phyloP scores from a whole-genome alignment of 2,797 vertebrate genomes.

The Anguilla pacifica region DNA sequence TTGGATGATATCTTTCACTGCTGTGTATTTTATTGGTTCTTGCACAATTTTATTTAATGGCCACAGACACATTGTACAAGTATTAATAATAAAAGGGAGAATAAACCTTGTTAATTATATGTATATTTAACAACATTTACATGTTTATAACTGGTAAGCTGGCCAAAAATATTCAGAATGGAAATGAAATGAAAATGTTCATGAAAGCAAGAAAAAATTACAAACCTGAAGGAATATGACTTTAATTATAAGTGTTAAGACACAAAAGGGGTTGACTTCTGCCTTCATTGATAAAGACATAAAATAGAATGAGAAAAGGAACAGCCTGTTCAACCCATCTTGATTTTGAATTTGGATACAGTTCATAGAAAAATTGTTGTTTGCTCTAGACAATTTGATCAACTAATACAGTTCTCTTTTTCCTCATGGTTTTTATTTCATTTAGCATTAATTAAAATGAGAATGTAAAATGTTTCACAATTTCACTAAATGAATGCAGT shows the following conservation, averaged over 20 bases:
- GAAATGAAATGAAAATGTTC: too few relatives aligned
- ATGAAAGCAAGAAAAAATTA: too few relatives aligned
- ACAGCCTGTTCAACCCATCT: constrained; percentile 25
- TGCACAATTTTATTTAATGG: neutral
- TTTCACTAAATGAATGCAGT: neutral
- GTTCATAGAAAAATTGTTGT: constrained; percentile 63
- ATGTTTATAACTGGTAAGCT: too few relatives aligned
- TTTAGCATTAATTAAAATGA: neutral
- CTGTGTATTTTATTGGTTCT: neutral
- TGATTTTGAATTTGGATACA: constrained; percentile 57
- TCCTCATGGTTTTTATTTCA: neutral
- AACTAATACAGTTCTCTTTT: too few relatives aligned
- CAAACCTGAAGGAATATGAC: too few relatives aligned
- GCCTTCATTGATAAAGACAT: too few relatives aligned
- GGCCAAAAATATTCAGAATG: too few relatives aligned
- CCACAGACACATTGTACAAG: neutral
- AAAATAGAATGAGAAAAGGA: too few relatives aligned
- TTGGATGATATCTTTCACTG: neutral
- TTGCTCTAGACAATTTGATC: constrained; percentile 49
- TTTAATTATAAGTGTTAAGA: too few relatives aligned
- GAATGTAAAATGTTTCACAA: neutral
- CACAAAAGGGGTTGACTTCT: too few relatives aligned
- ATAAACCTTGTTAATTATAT: neutral
- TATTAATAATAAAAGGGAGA: neutral
- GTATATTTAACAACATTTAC: neutral